Percentiles rank a stretch among this genome's conserved stretches.
phyloP scores from a whole-genome alignment of 2,113 vertebrate genomes.

The Forbesichthys agassizii region DNA sequence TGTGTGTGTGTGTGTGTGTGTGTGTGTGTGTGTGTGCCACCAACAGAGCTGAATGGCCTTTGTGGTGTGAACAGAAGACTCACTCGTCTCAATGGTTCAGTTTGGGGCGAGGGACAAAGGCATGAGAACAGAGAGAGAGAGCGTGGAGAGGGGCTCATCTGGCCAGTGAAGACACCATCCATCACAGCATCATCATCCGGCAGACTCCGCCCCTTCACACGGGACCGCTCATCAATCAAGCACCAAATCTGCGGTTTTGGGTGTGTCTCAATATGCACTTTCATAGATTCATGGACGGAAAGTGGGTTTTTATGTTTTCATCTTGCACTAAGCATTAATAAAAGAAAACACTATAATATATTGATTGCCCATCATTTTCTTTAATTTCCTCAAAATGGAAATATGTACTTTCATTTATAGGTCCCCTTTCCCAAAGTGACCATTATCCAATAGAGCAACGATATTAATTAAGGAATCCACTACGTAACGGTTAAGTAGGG shows the following conservation, averaged over 20 bases:
- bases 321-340: no score
- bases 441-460: not conserved
- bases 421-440: not conserved
- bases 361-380: no score
- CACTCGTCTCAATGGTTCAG: conserved; percentile 71
- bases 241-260: conserved; percentile 3
- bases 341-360: no score
- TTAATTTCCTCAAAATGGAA: no score
- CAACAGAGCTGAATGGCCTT: conserved; percentile 72
- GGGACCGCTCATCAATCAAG: conserved; percentile 50
- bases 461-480: not conserved
- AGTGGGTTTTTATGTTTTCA: no score
- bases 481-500: no score
- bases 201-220: not conserved
- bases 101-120: conserved; percentile 65
- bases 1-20: conserved; percentile 1
- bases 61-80: conserved; percentile 68
- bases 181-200: conserved; percentile 57
- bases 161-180: conserved; percentile 67
- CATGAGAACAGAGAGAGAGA: conserved; percentile 50
- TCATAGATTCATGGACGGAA: no score
- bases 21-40: conserved; percentile 34
- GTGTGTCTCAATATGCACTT: no score
- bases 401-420: no score
- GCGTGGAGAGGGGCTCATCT: conserved; percentile 41